A percentile compares a stretch with the other conserved stretches of the same genome.
Evolutionary conservation across 2,888 invertebrate species (phyloP).

Genomic region (Petrolisthes cinctipes): DNA sequence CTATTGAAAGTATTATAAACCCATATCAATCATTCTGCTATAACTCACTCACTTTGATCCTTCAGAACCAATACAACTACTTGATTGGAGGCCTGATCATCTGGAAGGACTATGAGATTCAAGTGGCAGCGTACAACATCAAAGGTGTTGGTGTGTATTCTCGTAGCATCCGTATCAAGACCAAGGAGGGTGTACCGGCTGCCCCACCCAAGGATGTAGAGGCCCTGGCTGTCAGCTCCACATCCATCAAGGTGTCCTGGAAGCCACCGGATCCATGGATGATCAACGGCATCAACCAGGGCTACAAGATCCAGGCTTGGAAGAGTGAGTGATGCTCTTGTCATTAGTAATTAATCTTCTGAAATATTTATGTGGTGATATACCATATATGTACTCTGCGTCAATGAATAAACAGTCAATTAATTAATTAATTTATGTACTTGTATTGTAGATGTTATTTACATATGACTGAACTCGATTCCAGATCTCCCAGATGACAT

Average conservation of each 20-base stretch:
- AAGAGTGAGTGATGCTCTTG: conserved; percentile 68
- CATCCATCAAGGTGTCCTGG: conserved; percentile 92
- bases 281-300: conserved; percentile 98
- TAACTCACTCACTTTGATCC: not conserved
- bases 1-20: too few relatives aligned
- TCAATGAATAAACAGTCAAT: too few relatives aligned
- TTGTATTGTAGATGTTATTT: too few relatives aligned
- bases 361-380: not conserved
- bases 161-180: conserved; percentile 56
- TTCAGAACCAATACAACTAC: conserved; percentile 84
- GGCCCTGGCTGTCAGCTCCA: conserved; percentile 85
- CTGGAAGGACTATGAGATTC: conserved; percentile 97
- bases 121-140: conserved; percentile 96
- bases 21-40: conserved; percentile 20
- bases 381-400: too few relatives aligned
- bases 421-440: too few relatives aligned
- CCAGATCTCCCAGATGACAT: conserved; percentile 28
- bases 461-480: too few relatives aligned
- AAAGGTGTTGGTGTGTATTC: conserved; percentile 90
- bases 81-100: conserved; percentile 93
- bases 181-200: conserved; percentile 87
- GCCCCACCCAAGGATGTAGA: conserved; percentile 86
- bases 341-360: too few relatives aligned
- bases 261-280: conserved; percentile 97
- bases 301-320: conserved; percentile 94